Evolutionary conservation across 2,113 vertebrate species (phyloP).

Genomic region (Hemichromis elongatus): DNA sequence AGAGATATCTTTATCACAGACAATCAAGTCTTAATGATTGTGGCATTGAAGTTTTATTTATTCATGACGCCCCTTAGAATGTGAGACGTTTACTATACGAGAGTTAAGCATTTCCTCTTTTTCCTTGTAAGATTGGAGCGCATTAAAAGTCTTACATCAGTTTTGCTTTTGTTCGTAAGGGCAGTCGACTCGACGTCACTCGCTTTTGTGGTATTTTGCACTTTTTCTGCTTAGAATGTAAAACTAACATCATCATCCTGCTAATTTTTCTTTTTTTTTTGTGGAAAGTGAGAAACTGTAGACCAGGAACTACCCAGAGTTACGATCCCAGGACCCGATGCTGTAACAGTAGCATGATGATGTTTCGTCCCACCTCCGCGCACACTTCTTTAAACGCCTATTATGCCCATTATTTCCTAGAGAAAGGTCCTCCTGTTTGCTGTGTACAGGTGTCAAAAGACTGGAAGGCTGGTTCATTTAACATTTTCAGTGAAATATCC

Average conservation of each 20-base stretch:
- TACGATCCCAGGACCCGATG: background rate
- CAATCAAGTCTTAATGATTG: conserved; percentile 67
- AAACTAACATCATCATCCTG: background rate
- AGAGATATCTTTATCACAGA: conserved; percentile 66
- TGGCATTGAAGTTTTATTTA: conserved; percentile 56
- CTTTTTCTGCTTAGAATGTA: conserved; percentile 64
- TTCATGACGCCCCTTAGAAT: conserved; percentile 34
- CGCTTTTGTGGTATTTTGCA: conserved; percentile 59
- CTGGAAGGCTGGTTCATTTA: background rate
- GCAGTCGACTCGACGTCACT: background rate
- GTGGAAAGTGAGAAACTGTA: background rate
- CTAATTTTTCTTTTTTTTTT: background rate
- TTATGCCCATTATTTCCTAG: background rate
- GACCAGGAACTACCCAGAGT: background rate
- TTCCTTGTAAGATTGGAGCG: conserved; percentile 11
- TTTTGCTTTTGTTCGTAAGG: conserved; percentile 1
- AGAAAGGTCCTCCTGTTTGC: background rate
- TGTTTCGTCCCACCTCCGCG: background rate
- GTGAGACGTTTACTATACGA: conserved; percentile 18
- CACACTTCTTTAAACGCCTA: background rate
- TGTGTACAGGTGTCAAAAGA: background rate
- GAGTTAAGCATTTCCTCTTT: conserved; percentile 15
- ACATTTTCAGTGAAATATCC: conserved; percentile 67
- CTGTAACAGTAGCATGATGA: background rate
- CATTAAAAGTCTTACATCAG: background rate